A percentile compares a stretch with the other conserved stretches of the same genome.
These are phyloP conservation scores for Neelides sp. DNA, from an alignment of 1,140 invertebrate genomes.

Conservation along the genomic window DNA sequence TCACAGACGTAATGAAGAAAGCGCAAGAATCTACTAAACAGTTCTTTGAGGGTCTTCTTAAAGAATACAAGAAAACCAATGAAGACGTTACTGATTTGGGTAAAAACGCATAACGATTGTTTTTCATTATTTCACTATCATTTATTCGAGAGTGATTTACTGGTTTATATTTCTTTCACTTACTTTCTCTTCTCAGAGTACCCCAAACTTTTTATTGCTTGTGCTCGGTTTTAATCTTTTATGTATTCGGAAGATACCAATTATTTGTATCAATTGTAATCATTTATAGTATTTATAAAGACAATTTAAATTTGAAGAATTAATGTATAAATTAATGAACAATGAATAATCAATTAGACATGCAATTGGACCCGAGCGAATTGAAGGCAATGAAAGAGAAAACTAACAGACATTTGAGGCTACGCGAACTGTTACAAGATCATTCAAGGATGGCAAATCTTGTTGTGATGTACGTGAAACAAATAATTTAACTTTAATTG, in stretches of 20 bases:
- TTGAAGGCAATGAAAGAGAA: conserved; percentile 27
- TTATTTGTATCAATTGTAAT: no score
- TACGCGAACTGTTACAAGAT: conserved; percentile 38
- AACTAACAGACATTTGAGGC: conserved; percentile 39
- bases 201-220: no score
- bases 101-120: no score
- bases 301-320: no score
- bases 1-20: conserved; percentile 41
- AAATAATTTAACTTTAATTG: not conserved
- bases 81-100: conserved; percentile 21
- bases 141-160: not conserved
- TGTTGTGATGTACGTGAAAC: conserved; percentile 41
- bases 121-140: not conserved
- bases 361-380: conserved; percentile 26
- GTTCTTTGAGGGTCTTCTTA: conserved; percentile 38
- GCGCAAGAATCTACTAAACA: conserved; percentile 37
- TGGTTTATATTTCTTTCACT: not conserved
- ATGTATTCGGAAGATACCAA: no score
- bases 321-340: not conserved
- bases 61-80: conserved; percentile 33
- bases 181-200: not conserved
- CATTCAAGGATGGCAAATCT: conserved; percentile 38
- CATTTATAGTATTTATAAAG: no score
- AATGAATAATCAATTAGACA: no score
- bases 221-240: no score